A percentile compares a stretch with the other conserved stretches of the same genome.
These are phyloP conservation scores for Sminthopsis crassicaudata DNA, from an alignment of 2,113 vertebrate genomes.

Conservation along the genomic window DNA sequence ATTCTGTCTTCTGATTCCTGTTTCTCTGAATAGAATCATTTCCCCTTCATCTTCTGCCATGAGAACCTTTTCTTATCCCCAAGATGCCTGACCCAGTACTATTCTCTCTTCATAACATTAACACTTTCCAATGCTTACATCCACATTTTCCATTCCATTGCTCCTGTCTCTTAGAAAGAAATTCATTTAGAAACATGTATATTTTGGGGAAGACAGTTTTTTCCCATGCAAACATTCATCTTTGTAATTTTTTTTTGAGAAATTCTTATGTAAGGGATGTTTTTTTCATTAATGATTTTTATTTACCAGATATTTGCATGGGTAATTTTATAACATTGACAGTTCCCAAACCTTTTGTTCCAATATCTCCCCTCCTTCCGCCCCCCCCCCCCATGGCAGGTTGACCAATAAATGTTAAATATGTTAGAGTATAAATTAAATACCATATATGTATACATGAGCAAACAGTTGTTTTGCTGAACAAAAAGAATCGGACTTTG, in stretches of 20 bases:
- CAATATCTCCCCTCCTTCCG: no score
- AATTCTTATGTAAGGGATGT: slow-evolving; percentile 7
- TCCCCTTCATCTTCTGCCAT: background rate
- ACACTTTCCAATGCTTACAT: background rate
- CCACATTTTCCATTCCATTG: background rate
- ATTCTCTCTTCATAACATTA: background rate
- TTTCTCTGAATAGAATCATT: background rate
- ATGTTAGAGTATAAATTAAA: no score
- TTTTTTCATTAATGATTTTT: no score
- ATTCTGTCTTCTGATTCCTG: background rate
- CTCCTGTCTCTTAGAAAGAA: background rate
- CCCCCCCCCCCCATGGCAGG: no score
- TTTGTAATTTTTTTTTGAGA: background rate
- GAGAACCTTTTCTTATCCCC: background rate
- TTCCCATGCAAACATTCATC: background rate
- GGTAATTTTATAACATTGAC: no score
- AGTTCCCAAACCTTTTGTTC: no score
- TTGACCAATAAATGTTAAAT: no score
- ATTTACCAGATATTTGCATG: no score
- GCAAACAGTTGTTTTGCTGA: no score
- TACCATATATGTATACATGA: no score
- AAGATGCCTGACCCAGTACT: background rate
- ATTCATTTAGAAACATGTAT: background rate
- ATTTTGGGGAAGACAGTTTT: background rate
- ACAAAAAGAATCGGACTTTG: no score